Base-by-base conservation (phyloP, 2,113 vertebrate genomes). In the Leucoraja erinaceus region DNA sequence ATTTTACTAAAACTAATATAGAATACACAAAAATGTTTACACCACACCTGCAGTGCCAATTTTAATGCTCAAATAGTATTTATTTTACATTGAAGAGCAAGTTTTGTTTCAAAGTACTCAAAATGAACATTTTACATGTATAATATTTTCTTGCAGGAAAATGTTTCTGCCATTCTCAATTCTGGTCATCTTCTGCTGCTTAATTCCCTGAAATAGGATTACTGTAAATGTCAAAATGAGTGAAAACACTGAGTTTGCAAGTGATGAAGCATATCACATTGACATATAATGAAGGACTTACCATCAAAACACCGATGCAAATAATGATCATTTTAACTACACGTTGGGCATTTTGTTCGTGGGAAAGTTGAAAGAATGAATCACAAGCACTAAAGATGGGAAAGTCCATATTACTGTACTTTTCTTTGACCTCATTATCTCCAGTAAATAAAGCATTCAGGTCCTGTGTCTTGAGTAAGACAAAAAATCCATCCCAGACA, bases 321-420 rank as follows among this genome's bases (percentile, higher is more conserved):
- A 14, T 72, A 74, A 72, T 74, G 33, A 47, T 70, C 88, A 72
- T 47, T 47, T 25, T 47, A 38, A 72, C 9, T 38, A 28, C 31
- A 72, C 14, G 68, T 91, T 20, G 14, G 68, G 7, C 9, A 72
- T 74, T 74, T 38, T 28, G 33, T 31, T 72, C 90, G 25, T 91
- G 90, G 22, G 33, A 38, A 91, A 54, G 33, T 74, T 5, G 38
- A 91, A 70, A 91, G 68, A 22, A 54, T 20, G 20, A 91, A 20
- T 91, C 38, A 91, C 38, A 72, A 90, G 63, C 66, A 90, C 88
- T 68, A 63, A 63, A 72, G 90, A 20, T 91, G 68, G 68, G 33
- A 70, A 91, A 70, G 18, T 25, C 28, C 31, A 9, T 20, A 38
- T 31, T 16, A 90, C 33, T 25, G 20, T 11, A 74, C 33, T 66